Base-by-base conservation (phyloP, 2,113 vertebrate species). In the Peromyscus maniculatus region DNA sequence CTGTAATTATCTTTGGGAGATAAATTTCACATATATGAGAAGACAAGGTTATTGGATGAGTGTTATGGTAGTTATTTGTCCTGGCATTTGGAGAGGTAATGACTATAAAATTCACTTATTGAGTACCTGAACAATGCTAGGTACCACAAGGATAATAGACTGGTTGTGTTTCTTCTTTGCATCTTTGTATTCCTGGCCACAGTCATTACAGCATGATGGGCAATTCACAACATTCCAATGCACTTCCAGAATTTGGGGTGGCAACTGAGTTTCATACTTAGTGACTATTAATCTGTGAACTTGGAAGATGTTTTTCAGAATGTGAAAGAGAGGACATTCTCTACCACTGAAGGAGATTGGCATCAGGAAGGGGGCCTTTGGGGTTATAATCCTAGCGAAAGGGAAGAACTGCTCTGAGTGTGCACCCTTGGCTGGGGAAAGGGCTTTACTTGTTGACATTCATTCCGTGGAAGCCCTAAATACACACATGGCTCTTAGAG, bases 1-100 rank as follows among this genome's bases (percentile, higher is more conserved):
- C 49, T 87, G 49, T 96, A 95, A 97, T 95, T 97, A 79, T 87
- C 92, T 96, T 78, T 83, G 80, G 43, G 46, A 96, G 49, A 89
- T 95, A 95, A 97, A 96, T 96, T 36, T 96, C 87, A 87, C 7
- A 57, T 43, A 67, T 93, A 69, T 64, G 52, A 90, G 69, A 89
- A 89, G 55, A 39, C 77, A 96, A 95, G 36, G 52, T 87, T 96
- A 87, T 91, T 79, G 39, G 55, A 84, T 92, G 28, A 80, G 74
- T 0, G n/a, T 7, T 59, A 77, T 49, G 46, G 11, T 84, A 92
- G 95, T 91, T 87, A 88, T 95, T 96, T 97, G 36, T 91, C 87
- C 55, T 95, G 92, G 88, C 57, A 95, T 94, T 97, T 94, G 24
- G 43, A 77, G 55, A 28, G 92, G 74, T 89, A 92, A 97, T 89